Conservation (phyloP, 1,140 invertebrate genomes). For the Acyrthosiphon pisum region DNA sequence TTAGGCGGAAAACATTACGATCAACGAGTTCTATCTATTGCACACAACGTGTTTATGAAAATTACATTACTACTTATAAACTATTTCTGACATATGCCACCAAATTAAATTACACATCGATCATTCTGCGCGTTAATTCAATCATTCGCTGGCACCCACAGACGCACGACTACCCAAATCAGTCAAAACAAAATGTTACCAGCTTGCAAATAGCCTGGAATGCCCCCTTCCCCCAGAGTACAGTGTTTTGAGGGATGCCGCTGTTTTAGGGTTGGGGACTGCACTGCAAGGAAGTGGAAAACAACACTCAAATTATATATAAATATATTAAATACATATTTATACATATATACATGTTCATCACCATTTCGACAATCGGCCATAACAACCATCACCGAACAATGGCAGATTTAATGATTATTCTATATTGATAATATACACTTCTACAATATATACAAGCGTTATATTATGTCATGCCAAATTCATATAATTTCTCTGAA, state of each 20-base stretch:
- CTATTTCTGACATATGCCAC: neutral
- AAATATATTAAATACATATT: neutral
- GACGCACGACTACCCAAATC: neutral
- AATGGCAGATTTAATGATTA: neutral
- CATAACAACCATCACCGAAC: neutral
- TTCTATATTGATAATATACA: neutral
- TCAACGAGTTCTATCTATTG: too few species aligned
- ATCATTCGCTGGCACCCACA: neutral
- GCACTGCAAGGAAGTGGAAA: neutral
- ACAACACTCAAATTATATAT: neutral
- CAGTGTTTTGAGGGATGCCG: neutral
- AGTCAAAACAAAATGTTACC: conserved; percentile 30
- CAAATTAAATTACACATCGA: conserved; percentile 19
- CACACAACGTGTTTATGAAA: neutral
- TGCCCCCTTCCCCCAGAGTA: neutral
- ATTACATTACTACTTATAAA: neutral
- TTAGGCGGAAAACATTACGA: too few species aligned
- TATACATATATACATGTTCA: neutral
- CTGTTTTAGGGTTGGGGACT: neutral
- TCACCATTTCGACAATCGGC: neutral
- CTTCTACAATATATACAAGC: neutral
- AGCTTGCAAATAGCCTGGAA: neutral
- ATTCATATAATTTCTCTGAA: neutral
- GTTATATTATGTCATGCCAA: neutral
- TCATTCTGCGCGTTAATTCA: neutral